A percentile compares a stretch with the other conserved stretches of the same genome.
phyloP scores from a whole-genome alignment of 2,888 invertebrate species.

The Perizoma affinitatum region DNA sequence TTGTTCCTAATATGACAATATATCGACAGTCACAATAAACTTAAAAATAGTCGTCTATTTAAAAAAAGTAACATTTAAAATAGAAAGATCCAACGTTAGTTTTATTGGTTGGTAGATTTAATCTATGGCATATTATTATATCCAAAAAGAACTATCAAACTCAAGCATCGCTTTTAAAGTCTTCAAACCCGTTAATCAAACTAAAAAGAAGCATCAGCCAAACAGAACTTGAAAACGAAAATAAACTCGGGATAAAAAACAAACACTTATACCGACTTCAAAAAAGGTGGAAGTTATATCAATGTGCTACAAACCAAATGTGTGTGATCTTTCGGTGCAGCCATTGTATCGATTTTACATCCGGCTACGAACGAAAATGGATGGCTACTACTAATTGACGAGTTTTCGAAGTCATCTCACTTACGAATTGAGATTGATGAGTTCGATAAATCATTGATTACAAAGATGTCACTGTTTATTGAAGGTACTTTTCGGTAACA shows the following conservation, averaged over 20 bases:
- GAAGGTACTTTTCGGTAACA: no score
- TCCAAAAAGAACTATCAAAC: constrained; percentile 16
- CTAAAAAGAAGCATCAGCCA: constrained; percentile 21
- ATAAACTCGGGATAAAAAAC: constrained; percentile 43
- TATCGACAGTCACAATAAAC: no score
- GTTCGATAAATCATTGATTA: constrained; percentile 4
- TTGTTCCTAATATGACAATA: no score
- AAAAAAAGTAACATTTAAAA: no score
- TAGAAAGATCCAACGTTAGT: no score
- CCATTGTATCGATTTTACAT: constrained; percentile 79
- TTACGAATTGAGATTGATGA: constrained; percentile 33
- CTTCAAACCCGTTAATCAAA: constrained; percentile 20
- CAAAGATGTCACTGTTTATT: background rate
- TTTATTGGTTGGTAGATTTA: background rate
- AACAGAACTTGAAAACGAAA: constrained; percentile 28
- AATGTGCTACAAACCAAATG: constrained; percentile 53
- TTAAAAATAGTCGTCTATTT: no score
- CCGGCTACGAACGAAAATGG: constrained; percentile 69
- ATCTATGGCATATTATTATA: constrained; percentile 7
- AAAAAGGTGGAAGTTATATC: constrained; percentile 16
- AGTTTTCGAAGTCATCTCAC: constrained; percentile 38
- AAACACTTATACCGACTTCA: constrained; percentile 45
- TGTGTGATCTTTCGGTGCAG: constrained; percentile 67
- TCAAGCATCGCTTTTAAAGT: constrained; percentile 26
- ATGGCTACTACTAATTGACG: constrained; percentile 48